Conservation (phyloP, 37 sponge, comb jelly and placozoan genomes). For the Ephydatia muelleri region DNA sequence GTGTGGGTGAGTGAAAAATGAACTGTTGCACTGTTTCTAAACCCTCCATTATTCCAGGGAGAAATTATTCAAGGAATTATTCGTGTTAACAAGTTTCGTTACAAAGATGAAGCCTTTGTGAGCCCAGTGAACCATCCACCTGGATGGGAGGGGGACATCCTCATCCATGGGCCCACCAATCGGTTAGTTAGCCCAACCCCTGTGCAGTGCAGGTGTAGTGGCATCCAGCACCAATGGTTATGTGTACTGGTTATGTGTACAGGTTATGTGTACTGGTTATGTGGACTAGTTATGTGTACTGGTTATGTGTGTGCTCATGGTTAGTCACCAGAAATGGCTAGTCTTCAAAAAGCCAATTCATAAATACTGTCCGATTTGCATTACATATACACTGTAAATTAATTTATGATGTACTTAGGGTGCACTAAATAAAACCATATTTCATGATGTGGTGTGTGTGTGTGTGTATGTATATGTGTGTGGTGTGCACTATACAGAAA, state of each 20-base stretch:
- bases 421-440: not conserved
- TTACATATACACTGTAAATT: too few relatives aligned
- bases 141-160: conserved; percentile 30
- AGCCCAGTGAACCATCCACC: not conserved
- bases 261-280: too few relatives aligned
- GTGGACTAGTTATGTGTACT: too few relatives aligned
- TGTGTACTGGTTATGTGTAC: too few relatives aligned
- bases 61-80: conserved; percentile 33
- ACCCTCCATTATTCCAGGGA: conserved; percentile 23
- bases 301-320: too few relatives aligned
- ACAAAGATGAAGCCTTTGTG: conserved; percentile 52
- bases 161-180: conserved; percentile 33
- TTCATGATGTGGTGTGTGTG: conserved; percentile 4
- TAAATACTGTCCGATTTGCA: too few relatives aligned
- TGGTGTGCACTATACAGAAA: conserved; percentile 49
- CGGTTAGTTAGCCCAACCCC: conserved; percentile 11
- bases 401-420: not conserved
- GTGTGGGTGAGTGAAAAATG: not conserved
- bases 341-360: too few relatives aligned
- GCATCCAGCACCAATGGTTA: too few relatives aligned
- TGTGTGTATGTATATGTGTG: conserved; percentile 10
- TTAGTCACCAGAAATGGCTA: too few relatives aligned
- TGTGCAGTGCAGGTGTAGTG: too few relatives aligned
- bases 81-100: conserved; percentile 41
- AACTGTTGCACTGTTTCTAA: not conserved